phyloP scores from a whole-genome alignment of 2,113 vertebrate species.

The Mastomys coucha region DNA sequence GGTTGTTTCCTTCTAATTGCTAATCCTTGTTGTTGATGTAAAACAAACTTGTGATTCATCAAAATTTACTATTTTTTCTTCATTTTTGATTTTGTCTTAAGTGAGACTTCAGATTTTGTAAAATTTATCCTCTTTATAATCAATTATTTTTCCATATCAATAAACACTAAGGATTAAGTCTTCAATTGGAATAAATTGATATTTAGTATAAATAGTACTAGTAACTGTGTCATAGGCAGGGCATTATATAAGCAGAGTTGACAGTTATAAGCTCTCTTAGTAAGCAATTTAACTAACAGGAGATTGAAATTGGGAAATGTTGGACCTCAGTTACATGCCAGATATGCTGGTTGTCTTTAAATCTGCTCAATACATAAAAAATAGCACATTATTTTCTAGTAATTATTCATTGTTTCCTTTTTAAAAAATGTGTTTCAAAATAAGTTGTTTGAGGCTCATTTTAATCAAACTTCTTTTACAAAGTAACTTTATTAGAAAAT shows the following conservation, averaged over 20 bases:
- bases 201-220: not conserved
- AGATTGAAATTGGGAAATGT: not conserved
- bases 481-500: constrained; percentile 37
- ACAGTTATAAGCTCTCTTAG: not conserved
- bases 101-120: not conserved
- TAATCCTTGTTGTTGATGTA: not conserved
- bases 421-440: not conserved
- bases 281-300: not conserved
- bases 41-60: not conserved
- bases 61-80: not conserved
- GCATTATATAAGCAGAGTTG: not conserved
- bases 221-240: not conserved
- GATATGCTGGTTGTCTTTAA: not conserved
- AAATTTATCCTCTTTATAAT: not conserved
- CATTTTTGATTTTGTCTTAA: not conserved
- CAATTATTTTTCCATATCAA: not conserved
- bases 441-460: not conserved
- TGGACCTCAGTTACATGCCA: not conserved
- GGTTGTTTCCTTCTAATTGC: not conserved
- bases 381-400: not conserved
- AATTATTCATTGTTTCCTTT: not conserved
- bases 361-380: not conserved
- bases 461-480: constrained; percentile 26
- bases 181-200: not conserved
- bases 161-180: not conserved